Percentiles rank a stretch among this genome's conserved stretches.
These are phyloP conservation scores for Osedax frankpressi DNA, from an alignment of 2,888 invertebrate species.

Conservation along the genomic window DNA sequence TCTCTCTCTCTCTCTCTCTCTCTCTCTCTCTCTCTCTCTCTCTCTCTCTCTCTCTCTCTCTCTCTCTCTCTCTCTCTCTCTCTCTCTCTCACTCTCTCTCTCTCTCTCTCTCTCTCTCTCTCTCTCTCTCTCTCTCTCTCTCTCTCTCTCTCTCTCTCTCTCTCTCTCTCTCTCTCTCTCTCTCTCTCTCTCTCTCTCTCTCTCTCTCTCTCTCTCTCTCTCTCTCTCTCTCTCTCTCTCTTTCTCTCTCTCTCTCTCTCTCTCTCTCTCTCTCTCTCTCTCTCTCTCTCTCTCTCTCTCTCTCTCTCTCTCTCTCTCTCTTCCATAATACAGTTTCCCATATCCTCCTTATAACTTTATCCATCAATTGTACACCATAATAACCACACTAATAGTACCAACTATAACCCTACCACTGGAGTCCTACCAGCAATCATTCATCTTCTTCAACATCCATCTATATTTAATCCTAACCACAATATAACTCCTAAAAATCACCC, in stretches of 20 bases:
- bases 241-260: slow-evolving; percentile 9
- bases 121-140: slow-evolving; percentile 1
- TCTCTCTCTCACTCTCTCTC: background rate
- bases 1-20: slow-evolving; percentile 1
- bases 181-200: background rate
- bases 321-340: too few relatives aligned
- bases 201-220: slow-evolving; percentile 12
- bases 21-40: slow-evolving; percentile 1
- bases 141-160: slow-evolving; percentile 11
- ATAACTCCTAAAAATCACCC: too few relatives aligned
- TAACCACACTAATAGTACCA: too few relatives aligned
- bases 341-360: too few relatives aligned
- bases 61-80: background rate
- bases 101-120: background rate
- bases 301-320: slow-evolving; percentile 10
- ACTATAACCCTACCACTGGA: too few relatives aligned
- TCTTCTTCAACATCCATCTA: too few relatives aligned
- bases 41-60: background rate
- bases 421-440: too few relatives aligned
- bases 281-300: slow-evolving; percentile 10
- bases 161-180: slow-evolving; percentile 14
- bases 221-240: slow-evolving; percentile 10
- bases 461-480: too few relatives aligned
- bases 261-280: slow-evolving; percentile 12
- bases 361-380: too few relatives aligned